Base-by-base conservation (phyloP, 1,140 invertebrate species). In the Thaumatotibia leucotreta region DNA sequence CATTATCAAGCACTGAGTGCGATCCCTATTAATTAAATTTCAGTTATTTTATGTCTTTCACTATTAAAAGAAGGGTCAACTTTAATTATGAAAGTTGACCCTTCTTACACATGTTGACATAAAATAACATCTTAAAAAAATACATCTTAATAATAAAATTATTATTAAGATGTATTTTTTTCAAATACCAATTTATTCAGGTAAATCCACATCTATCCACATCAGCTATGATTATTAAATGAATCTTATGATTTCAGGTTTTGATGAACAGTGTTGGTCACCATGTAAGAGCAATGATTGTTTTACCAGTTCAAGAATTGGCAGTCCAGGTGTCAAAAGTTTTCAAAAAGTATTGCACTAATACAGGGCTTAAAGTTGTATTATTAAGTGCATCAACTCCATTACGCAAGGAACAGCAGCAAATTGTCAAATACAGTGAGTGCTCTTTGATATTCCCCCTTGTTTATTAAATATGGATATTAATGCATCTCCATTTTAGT, bases 241-340 rank as follows among this genome's bases (percentile, higher is more conserved):
- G 22, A 29, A 11, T 74, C 65, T 62, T 66, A 65, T 63, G 62
- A 73, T 75, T 80, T 24, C 61, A 90, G 88, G 70, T 82, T 32
- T 73, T 91, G 64, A 87, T 88, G 82, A 80, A 80, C 64, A 74
- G 82, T 72, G 82, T 93, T 10, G 89, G 91, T 29, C 88, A 92
- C 68, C 92, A 94, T 76, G 92, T 99, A 10, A 91, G 96, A 69
- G 98, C 97, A 50, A 82, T 99, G 50, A 93, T 99, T 23, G 95
- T 99, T 11, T 89, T 99, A 58, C 98, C 98, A 8, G 97, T 98
- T 0, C 95, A 96, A 83, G 97, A 98, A 88, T 89, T 99, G 62
- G 98, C 98, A 0, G 81, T 93, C 4, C 98, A 99, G 92, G 96
- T 99, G 11, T 95, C 93, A 74, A 94, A 95, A 84, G 97, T 98